Base-by-base conservation (phyloP, 2,113 vertebrate species). In the Blennius ocellaris region DNA sequence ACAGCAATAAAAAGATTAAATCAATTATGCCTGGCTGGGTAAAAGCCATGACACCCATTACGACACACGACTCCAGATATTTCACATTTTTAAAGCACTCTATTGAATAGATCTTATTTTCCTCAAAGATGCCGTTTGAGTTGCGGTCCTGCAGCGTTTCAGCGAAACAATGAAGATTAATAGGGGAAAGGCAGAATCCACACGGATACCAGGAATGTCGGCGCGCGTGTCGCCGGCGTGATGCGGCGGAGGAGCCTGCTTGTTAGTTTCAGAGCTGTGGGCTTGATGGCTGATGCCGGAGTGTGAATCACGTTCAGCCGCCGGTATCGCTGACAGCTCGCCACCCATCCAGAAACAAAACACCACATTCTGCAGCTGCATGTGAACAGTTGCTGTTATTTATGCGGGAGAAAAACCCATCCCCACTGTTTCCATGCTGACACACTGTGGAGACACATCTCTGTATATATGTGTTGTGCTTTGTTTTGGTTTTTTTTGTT, bases 301-400 rank as follows among this genome's bases (percentile, higher is more conserved):
- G 74, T 81, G 75, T 83, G 80, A 85, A 83, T 85, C 64, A 68
- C 41, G 56, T 76, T 48, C 58, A 63, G 57, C 44, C 59, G 3
- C 39, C 62, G 68, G 59, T 73, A 69, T 81, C 39, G 38, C 80
- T 79, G 82, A 82, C 82, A 80, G 86, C 70, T 78, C 47, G 3
- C 74, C 80, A 62, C 59, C 72, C 66, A 74, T 76, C 75, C 73
- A 76, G 63, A 85, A 82, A 85, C 70, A 71, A 69, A 82, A 79
- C 83, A 61, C 57, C 76, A 56, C 61, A 45, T 73, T 78, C 62
- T 71, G 80, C 68, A 72, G 83, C 60, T 83, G 84, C 61, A 73
- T 71, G 60, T 65, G 78, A 78, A 73, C 80, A 48, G 21, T n/a
- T 70, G 71, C 50, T 62, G 64, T 80, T 73, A 76, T 87, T 75